These are phyloP conservation scores for Phacellophora camtschatica DNA, from an alignment of 30 jellyfish, hydroid and myxozoan species.

Conservation along the genomic window DNA sequence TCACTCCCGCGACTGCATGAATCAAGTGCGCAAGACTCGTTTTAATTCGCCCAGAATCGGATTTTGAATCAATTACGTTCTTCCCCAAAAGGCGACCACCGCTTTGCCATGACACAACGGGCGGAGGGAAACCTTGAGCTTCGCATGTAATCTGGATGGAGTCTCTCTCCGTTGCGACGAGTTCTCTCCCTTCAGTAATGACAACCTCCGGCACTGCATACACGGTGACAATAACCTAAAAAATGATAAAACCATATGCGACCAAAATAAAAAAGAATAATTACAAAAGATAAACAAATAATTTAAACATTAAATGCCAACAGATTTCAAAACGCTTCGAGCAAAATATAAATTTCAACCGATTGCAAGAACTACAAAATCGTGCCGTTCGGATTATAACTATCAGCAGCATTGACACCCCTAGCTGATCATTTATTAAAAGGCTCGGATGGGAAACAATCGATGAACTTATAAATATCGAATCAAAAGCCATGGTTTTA, in stretches of 20 bases:
- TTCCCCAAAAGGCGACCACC: constrained; percentile 29
- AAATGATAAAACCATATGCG: not conserved
- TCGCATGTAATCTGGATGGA: constrained; percentile 25
- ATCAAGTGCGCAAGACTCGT: not conserved
- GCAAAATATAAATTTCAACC: too few species aligned
- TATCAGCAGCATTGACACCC: too few species aligned
- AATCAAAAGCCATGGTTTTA: too few species aligned
- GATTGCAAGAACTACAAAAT: too few species aligned
- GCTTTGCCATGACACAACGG: constrained; percentile 31
- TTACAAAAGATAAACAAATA: too few species aligned
- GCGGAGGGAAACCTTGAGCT: constrained; percentile 50
- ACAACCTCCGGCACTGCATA: constrained; percentile 40
- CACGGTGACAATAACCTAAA: constrained; percentile 9
- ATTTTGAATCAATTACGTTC: not conserved
- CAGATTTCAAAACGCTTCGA: too few species aligned
- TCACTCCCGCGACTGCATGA: constrained; percentile 17
- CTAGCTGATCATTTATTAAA: too few species aligned
- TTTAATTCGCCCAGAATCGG: not conserved
- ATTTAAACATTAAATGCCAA: too few species aligned
- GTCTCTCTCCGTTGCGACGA: constrained; percentile 15
- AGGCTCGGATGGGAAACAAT: too few species aligned
- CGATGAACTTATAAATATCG: too few species aligned
- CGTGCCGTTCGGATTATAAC: too few species aligned
- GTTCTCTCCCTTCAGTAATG: constrained; percentile 22
- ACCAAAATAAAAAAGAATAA: not conserved